Base-by-base conservation (phyloP, 1,140 invertebrate species). In the Atopsyche davidsoni region DNA sequence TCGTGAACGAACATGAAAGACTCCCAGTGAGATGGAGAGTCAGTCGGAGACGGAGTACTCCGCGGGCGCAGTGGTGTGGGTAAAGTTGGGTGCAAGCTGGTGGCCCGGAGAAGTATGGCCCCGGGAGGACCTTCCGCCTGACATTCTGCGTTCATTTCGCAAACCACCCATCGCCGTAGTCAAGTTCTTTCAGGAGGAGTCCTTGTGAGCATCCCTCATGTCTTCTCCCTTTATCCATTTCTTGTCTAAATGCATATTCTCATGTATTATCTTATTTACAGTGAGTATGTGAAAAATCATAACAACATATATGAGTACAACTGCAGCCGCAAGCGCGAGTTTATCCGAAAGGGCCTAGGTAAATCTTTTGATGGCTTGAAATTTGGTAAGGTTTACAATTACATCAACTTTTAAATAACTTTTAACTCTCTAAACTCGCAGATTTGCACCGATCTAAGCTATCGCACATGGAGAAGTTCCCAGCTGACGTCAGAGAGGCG, bases 161-260 rank as follows among this genome's bases (percentile, higher is more conserved):
- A 86, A 84, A 59, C 76, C 79, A 24, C 79, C 86, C 1, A 80
- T 88, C 53, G 83, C 84, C 31, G 78, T 82, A 62, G 86, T 90
- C 9, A 86, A 86, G 60, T 90, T 89, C 68, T 89, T 88, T 64
- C 79, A 87, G 65, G 87, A 90, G 69, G 81, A 86, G 58, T 74
- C 77, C 51, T 89, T 79, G 87, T 89, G 77, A 50, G 48, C 36
- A n/a, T n/a, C n/a, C n/a, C 9, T 17, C 24, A 28, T 28, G 24
- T 28, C 24, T 7, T 28, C 24, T n/a, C 42, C 2, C 17, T 31
- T 11, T 11, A 21, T 39, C 7, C 19, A 42, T 17, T 25, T 38
- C 17, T 22, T 43, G 25, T 45, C 2, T 34, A 2, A 25, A 25
- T 22, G 21, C 4, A 4, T 14, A 18, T 22, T 4, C 14, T 24